These are phyloP conservation scores for Eudasyphora cyanicolor DNA, from an alignment of 2,888 invertebrate genomes.

Conservation along the genomic window DNA sequence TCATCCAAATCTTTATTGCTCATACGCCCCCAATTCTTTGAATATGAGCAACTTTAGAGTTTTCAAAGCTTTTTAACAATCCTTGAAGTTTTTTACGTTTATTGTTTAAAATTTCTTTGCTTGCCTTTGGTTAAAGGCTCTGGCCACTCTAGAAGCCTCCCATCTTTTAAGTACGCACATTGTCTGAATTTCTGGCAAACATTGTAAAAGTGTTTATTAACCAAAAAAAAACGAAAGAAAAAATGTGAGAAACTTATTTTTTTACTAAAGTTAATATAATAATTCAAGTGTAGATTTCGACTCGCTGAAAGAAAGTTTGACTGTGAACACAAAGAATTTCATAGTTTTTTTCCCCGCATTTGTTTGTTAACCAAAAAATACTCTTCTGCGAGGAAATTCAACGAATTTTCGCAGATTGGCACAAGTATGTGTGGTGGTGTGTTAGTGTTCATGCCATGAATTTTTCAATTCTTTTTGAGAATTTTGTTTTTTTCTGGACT, in stretches of 20 bases:
- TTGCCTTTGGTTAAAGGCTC: neutral
- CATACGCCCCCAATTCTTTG: neutral
- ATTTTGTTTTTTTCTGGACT: neutral
- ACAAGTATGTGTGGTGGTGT: neutral
- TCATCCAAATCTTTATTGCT: neutral
- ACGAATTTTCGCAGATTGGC: neutral
- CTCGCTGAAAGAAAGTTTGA: constrained; percentile 15
- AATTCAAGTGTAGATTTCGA: constrained; percentile 30
- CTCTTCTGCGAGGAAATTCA: neutral
- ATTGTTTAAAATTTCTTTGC: neutral
- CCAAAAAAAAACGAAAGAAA: neutral
- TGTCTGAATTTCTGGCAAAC: neutral
- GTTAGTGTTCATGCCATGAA: neutral
- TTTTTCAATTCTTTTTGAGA: neutral
- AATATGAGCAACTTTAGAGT: too few species aligned
- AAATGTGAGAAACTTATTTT: constrained; percentile 3
- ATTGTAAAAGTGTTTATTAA: neutral
- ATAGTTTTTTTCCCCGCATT: neutral
- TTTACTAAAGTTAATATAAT: constrained; percentile 18
- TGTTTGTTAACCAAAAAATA: neutral
- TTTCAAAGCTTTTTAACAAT: too few species aligned
- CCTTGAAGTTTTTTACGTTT: too few species aligned
- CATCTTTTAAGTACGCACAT: neutral
- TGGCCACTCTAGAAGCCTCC: neutral
- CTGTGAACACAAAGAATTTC: neutral